Evolutionary conservation across 2,113 vertebrate genomes (phyloP).

Genomic region (Microcebus ravelobensis): DNA sequence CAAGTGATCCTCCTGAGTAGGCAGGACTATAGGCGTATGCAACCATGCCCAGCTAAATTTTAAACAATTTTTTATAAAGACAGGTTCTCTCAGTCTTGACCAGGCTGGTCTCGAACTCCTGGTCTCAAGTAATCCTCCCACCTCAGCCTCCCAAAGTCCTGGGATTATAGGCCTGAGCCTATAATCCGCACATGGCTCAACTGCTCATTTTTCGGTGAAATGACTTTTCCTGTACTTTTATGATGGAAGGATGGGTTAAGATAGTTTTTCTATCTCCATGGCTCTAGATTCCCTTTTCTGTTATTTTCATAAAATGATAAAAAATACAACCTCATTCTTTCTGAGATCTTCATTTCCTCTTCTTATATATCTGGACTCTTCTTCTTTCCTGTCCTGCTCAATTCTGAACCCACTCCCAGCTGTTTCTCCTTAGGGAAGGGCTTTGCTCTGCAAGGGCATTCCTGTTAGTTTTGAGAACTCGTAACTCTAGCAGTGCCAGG

Average conservation of each 20-base stretch:
- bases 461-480: background rate
- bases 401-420: background rate
- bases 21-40: too few species aligned
- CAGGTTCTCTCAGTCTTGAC: too few species aligned
- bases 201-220: background rate
- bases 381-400: background rate
- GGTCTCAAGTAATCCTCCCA: too few species aligned
- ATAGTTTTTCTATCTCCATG: background rate
- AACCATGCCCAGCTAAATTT: too few species aligned
- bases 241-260: background rate
- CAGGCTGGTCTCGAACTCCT: too few species aligned
- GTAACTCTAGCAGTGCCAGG: background rate
- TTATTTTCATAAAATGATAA: background rate
- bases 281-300: background rate
- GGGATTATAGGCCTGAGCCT: too few species aligned
- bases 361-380: background rate
- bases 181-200: background rate
- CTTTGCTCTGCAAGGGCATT: background rate
- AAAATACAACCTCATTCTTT: background rate
- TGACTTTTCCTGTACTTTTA: background rate
- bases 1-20: too few species aligned
- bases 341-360: background rate
- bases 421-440: background rate
- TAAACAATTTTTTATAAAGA: too few species aligned
- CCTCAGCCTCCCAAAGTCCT: too few species aligned